These are phyloP conservation scores for Melipona beecheii DNA, from an alignment of 2,888 invertebrate genomes.

Conservation along the genomic window DNA sequence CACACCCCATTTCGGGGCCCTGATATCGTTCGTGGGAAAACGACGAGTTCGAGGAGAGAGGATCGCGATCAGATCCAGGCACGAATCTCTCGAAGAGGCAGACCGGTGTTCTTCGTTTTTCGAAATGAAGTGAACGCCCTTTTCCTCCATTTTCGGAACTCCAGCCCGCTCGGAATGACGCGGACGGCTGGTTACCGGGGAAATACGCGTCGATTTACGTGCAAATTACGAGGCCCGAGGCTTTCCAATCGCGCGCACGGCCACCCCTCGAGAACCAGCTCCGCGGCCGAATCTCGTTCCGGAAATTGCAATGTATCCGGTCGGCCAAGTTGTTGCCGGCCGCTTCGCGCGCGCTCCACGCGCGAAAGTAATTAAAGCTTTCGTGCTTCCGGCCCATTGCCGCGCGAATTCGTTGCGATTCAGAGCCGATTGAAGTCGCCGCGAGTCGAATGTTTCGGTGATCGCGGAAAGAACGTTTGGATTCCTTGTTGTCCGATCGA, in stretches of 20 bases:
- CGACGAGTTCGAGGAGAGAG: background rate
- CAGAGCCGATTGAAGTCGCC: constrained; percentile 14
- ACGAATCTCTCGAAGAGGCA: background rate
- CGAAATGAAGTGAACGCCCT: constrained; percentile 11
- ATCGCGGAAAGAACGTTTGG: background rate
- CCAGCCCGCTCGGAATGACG: constrained; percentile 6
- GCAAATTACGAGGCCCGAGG: constrained; percentile 58
- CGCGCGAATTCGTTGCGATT: constrained; percentile 45
- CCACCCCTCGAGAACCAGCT: constrained; percentile 32
- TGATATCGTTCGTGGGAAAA: background rate
- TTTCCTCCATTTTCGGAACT: constrained; percentile 15
- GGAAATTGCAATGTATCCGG: constrained; percentile 64
- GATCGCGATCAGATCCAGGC: background rate
- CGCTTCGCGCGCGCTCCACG: constrained; percentile 16
- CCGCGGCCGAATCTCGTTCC: constrained; percentile 58
- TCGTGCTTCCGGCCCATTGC: constrained; percentile 58
- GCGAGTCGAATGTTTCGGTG: constrained; percentile 1
- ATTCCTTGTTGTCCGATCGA: no score
- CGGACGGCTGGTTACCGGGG: constrained; percentile 19
- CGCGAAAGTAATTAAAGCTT: constrained; percentile 62
- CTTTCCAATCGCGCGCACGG: constrained; percentile 51
- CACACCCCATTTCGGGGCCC: background rate
- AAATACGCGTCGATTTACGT: constrained; percentile 67
- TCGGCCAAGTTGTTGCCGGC: constrained; percentile 32
- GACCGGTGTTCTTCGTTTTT: constrained; percentile 2